Evolutionary conservation across 2,888 invertebrate genomes (phyloP).

Genomic region (Cephus sareptanus): DNA sequence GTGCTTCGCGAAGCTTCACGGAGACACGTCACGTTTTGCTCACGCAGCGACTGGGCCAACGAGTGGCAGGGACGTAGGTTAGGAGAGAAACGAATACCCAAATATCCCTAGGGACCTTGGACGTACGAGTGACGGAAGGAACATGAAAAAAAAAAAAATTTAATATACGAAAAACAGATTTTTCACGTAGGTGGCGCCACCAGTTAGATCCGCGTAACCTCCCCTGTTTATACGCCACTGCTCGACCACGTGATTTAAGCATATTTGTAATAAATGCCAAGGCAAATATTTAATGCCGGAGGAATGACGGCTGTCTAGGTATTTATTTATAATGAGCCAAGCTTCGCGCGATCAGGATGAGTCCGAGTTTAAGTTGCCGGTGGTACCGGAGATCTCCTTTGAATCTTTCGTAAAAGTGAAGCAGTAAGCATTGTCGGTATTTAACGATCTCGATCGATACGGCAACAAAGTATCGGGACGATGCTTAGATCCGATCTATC

Average conservation of each 20-base stretch:
- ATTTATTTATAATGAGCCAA: constrained; percentile 28
- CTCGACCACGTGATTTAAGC: constrained; percentile 12
- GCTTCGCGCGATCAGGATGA: neutral
- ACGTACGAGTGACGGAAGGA: neutral
- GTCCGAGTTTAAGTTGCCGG: neutral
- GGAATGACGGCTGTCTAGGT: constrained; percentile 8
- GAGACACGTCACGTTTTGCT: neutral
- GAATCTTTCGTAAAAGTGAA: neutral
- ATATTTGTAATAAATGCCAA: constrained; percentile 24
- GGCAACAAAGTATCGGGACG: constrained; percentile 23
- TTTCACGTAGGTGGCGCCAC: neutral
- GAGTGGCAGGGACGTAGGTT: neutral
- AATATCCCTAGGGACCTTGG: neutral
- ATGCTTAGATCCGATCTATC: constrained; percentile 11
- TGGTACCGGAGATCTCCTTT: neutral
- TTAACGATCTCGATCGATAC: constrained; percentile 34
- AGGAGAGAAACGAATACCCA: neutral
- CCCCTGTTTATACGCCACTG: neutral
- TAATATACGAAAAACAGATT: neutral
- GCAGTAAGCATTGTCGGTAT: neutral
- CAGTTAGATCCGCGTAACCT: neutral
- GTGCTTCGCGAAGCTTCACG: constrained; percentile 1
- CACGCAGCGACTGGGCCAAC: neutral
- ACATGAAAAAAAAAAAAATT: no score
- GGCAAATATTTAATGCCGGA: constrained; percentile 33